Conservation (phyloP, 2,113 vertebrate genomes). For the Lichenostomus cassidix region DNA sequence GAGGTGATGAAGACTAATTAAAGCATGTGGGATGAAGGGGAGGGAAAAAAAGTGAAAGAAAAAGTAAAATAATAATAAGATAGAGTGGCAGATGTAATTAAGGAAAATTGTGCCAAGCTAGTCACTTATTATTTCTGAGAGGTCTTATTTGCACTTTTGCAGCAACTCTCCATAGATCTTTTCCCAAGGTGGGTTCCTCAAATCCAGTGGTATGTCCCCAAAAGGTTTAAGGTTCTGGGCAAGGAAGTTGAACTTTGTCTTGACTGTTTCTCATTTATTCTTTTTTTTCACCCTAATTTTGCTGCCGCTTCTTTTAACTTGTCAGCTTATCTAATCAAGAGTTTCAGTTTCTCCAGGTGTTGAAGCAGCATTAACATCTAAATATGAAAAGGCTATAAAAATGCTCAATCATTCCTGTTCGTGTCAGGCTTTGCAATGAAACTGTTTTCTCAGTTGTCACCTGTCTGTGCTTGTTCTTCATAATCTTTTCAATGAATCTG, state of each 20-base stretch:
- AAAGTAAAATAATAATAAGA: not conserved
- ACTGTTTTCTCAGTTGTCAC: not conserved
- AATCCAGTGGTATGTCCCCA: not conserved
- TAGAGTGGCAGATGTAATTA: not conserved
- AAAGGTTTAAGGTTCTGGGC: not conserved
- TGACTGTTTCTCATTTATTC: not conserved
- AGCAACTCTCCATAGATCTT: not conserved
- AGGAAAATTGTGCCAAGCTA: not conserved
- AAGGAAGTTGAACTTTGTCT: not conserved
- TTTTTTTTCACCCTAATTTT: not conserved
- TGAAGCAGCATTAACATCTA: not conserved
- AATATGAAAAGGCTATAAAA: conserved; percentile 39
- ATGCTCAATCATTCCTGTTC: conserved; percentile 7
- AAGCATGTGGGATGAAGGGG: not conserved
- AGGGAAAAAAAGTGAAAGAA: not conserved
- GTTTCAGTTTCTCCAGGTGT: conserved; percentile 31
- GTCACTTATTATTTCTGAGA: not conserved
- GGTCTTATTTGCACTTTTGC: not conserved
- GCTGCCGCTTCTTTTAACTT: not conserved
- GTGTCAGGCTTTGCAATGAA: conserved; percentile 13
- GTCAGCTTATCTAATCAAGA: not conserved
- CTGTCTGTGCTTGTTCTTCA: conserved; percentile 19
- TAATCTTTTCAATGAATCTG: conserved; percentile 14
- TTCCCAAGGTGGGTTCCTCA: not conserved
- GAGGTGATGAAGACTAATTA: not conserved